phyloP scores from a whole-genome alignment of 2,113 vertebrate genomes.

The Apistogramma diplotaenia region DNA sequence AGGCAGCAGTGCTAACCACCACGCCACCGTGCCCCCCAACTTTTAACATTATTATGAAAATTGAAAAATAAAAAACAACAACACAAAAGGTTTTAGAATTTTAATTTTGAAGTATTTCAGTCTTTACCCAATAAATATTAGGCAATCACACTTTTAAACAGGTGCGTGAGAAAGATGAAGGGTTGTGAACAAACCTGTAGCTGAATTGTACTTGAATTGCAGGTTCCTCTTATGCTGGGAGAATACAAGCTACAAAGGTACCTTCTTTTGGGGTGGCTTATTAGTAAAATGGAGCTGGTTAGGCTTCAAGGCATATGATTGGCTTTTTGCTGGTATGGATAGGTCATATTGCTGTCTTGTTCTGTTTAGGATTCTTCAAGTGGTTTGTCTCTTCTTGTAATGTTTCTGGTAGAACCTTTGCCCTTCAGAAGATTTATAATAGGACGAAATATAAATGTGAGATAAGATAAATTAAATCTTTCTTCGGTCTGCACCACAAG shows the following conservation, averaged over 20 bases:
- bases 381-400: background rate
- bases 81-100: background rate
- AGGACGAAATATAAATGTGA: background rate
- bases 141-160: background rate
- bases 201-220: background rate
- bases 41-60: no score
- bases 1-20: no score
- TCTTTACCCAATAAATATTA: background rate
- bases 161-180: background rate
- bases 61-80: background rate
- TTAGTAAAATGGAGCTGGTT: background rate
- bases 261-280: no score
- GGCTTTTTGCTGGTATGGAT: background rate
- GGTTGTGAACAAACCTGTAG: background rate
- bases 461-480: background rate
- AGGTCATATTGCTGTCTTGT: background rate
- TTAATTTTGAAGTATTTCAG: background rate
- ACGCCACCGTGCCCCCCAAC: no score
- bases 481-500: background rate
- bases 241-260: no score
- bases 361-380: background rate
- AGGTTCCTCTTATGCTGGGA: background rate
- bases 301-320: background rate
- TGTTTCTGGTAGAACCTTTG: background rate
- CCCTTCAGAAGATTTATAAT: background rate